Base-by-base conservation (phyloP, 1,140 invertebrate species). In the Pemphigus obesinymphae region DNA sequence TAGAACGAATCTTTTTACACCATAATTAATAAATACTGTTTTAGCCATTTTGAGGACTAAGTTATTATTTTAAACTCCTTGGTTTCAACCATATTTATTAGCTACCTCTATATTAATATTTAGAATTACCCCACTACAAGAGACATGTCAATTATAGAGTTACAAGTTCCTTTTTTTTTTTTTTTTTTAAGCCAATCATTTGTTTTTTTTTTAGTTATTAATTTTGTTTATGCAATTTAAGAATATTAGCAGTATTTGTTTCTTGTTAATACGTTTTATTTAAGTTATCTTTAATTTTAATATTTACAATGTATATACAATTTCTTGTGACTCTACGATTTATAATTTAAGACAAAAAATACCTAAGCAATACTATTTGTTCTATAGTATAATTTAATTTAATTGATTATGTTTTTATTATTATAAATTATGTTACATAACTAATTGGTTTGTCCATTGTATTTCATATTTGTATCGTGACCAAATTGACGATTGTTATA, bases 61-160 rank as follows among this genome's bases (percentile, higher is more conserved):
- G 20, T 70, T n/a, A 29, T 70, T 26, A 43, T 26, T 26, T 43
- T 15, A 43, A 68, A 26, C 13, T 43, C 23, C 15, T 40, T 23
- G 1, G 4, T 61, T 31, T 80, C 48, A 43, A 80, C 43, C 13
- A 40, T 61, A 45, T 80, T 61, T 63, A 40, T 80, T 80, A 80
- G 76, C 58, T 61, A 58, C 50, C 50, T 63, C 34, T 80, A 80
- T 23, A 29, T 45, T 37, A 78, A 78, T 80, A 23, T 80, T 61
- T 61, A 61, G 76, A 80, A 58, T 0, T 37, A 78, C 50, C 29
- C n/a, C n/a, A n/a, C n/a, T 50, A 20, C 37, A 76, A 50, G 53
- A 58, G 17, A 80, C 20, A 61, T 61, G 76, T 80, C 76, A 80
- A 80, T 80, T 76, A 55, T 80, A 80, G 34, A 80, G 76, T 80